Base-by-base conservation (phyloP, 1,140 invertebrate species). In the Phenacoccus solenopsis region DNA sequence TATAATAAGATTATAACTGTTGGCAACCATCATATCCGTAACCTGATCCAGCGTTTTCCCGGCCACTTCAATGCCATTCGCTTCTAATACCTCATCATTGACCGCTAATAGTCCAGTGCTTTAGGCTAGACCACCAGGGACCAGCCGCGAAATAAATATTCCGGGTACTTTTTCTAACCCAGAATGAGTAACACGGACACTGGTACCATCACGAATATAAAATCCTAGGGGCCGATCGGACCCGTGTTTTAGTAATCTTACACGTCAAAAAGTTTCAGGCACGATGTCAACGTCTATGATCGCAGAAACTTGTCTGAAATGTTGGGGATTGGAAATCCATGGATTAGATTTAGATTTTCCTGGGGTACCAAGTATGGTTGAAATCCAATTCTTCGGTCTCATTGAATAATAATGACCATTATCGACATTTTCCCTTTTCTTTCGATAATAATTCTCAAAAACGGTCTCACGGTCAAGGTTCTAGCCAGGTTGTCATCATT, bases 1-100 rank as follows among this genome's bases (percentile, higher is more conserved):
- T 72, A 99, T 96, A 74, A 99, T 99, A 69, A 99, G 83, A 83
- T 99, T 99, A 22, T 93, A 95, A 73, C 94, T 97, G 81, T 99
- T 99, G 3, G 98, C 98, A 28, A 99, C 94, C 98, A 99, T 99
- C 98, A 99, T 99, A 80, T 99, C 97, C 0, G 97, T 99, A 20
- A 98, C 96, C 86, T 96, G 83, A 82, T 99, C 96, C 9, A 98
- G 80, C 0, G 94, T 96, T 82, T 98, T 98, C n/a, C 94, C 94
- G 70, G 88, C 88, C 4, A 96, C 96, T 79, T 99, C 96, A 74
- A 99, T 99, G n/a, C 98, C 98, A 80, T 99, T 99, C 0, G 99
- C 98, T 84, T 99, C 98, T 20, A 99, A 82, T 1, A 99, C 95
- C 79, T 99, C 97, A 80, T 99, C 98, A 78, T 98, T 98, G 16